Percentiles rank a stretch among this genome's conserved stretches.
Conservation (phyloP, 2,113 vertebrate species). For the Carettochelys insculpta region DNA sequence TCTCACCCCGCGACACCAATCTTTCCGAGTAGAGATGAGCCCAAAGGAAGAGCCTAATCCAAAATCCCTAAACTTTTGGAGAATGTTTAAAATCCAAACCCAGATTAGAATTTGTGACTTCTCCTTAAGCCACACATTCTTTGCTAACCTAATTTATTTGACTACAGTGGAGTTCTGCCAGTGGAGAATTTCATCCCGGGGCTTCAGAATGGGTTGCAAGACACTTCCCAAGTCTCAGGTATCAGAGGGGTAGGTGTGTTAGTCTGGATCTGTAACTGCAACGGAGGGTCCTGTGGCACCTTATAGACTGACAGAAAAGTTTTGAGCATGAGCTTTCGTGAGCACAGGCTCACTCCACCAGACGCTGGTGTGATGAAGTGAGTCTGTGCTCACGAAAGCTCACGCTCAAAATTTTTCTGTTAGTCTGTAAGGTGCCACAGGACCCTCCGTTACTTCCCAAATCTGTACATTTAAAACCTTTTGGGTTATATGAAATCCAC, state of each 20-base stretch:
- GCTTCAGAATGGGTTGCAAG: not conserved
- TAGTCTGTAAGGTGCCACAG: too few relatives aligned
- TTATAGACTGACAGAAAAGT: too few relatives aligned
- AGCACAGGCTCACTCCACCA: too few relatives aligned
- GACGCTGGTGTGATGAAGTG: too few relatives aligned
- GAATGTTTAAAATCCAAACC: not conserved
- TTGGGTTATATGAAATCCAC: not conserved
- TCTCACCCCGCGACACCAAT: too few relatives aligned
- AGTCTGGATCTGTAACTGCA: too few relatives aligned
- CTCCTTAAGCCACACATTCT: not conserved
- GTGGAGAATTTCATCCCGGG: not conserved
- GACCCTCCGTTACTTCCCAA: too few relatives aligned
- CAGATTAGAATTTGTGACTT: not conserved
- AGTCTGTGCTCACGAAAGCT: too few relatives aligned
- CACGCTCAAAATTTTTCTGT: too few relatives aligned
- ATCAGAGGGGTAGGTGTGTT: too few relatives aligned
- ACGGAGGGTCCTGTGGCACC: too few relatives aligned
- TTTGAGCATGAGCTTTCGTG: too few relatives aligned
- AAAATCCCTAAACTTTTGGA: not conserved
- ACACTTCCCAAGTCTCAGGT: accelerated
- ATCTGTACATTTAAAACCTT: not conserved
- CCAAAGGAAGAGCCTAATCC: not conserved
- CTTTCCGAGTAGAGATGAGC: not conserved
- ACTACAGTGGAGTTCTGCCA: not conserved
- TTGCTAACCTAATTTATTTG: not conserved